Evolutionary conservation across 2,797 vertebrate species (phyloP), one percentile per base, ranked within the genome.

Genomic region (Pampus argenteus): DNA sequence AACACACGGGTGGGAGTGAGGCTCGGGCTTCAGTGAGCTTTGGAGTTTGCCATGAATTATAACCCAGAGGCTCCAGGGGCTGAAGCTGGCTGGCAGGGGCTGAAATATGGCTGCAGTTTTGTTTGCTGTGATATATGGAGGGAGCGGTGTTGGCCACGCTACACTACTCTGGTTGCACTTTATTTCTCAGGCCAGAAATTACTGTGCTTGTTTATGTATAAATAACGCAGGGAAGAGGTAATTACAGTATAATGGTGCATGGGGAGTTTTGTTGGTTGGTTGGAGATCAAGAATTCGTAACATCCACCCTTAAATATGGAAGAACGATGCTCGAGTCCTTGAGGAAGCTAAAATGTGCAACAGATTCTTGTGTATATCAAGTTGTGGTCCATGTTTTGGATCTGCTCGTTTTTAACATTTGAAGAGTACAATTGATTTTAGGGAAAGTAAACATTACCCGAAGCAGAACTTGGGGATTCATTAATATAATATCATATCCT

Each of bases 71-170:
- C 82, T 79, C 68, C 23, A 28, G 74, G 79, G 76, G 57, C 67
- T 71, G 78, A 66, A 78, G 83, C 79, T 45, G 52, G 68, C 76
- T 82, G 83, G 80, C 83, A 64, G 88, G 28, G 20, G 55, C 66
- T 91, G 91, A 93, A 86, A 89, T 92, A 91, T 81, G 81, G 82
- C 87, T 76, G 82, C 58, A 66, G 80, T 79, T 89, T 89, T 90
- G 84, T 90, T 90, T 81, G 67, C 76, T 29, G 78, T 89, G 88
- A 91, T 90, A 74, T 90, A 92, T 88, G 85, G 66, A 71, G 72
- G 85, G 54, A 78, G 83, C 71, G 1, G 66, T 2, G 58, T 38
- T 42, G 69, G 76, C 79, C 67, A 78, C 62, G 73, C 77, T 86
- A 81, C 76, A 47, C 76, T 72, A 76, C 82, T 88, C 84, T 31